Evolutionary conservation across 1,140 invertebrate genomes (phyloP), one percentile per base, ranked within the genome.

Genomic region (Drosophila ficusphila): DNA sequence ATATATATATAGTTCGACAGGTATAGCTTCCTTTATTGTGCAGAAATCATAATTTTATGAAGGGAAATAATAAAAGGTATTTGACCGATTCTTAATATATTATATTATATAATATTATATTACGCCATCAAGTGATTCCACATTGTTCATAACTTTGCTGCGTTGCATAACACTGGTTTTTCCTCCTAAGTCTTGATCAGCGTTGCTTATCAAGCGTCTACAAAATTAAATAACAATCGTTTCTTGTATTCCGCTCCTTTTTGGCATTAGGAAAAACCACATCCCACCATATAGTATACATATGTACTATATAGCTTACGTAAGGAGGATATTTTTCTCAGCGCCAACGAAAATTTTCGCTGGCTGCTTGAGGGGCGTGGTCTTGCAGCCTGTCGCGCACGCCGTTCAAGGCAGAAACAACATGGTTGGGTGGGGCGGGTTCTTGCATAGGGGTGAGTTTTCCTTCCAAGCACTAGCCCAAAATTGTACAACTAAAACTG

Each of bases 261-360:
- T 3, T 14, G 12, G 7, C 8, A 2, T 4, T 5, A 49, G 34
- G 29, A 49, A 49, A 19, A 34, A n/a, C n/a, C 47, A 18, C 21
- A 6, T 12, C 39, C 21, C 21, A 23, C 21, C n/a, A n/a, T n/a
- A n/a, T n/a, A n/a, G 23, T 23, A 31, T 31, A 31, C 33, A 21
- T 58, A 27, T 44, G 21, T 54, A 38, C 33, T 7, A n/a, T n/a
- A n/a, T n/a, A n/a, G 21, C 21, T 38, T 21, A n/a, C 23, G 25
- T 39, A 9, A 12, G 21, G 39, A 7, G 41, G 7, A 60, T 54
- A 41, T 61, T 61, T 61, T 41, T 60, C 36, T 29, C 34, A 12
- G 38, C 23, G 34, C 53, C 18, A 58, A 61, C 25, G 54, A 61
- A 31, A 60, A 61, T 33, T 44, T 27, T 61, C 54, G 58, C 58